Percentiles rank a stretch among this genome's conserved stretches.
Evolutionary conservation across 2,113 vertebrate genomes (phyloP).

Genomic region (Buteo buteo): DNA sequence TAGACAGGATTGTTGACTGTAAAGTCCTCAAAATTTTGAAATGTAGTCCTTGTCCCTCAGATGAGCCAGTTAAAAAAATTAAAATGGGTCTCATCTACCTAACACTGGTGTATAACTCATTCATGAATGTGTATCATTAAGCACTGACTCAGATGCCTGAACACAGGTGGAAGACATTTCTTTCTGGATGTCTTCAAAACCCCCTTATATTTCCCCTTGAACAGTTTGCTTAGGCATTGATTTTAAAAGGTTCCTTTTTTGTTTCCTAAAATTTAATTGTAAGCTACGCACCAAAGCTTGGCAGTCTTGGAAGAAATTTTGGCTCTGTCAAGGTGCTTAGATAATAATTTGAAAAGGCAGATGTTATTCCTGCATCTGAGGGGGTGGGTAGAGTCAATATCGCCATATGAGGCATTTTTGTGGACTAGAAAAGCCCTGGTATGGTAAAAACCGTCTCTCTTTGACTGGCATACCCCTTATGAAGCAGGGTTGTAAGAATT

Average conservation of each 20-base stretch:
- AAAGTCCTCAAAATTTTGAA: not conserved
- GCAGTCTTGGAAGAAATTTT: not conserved
- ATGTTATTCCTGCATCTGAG: not conserved
- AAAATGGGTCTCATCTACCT: not conserved
- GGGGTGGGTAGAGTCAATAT: not conserved
- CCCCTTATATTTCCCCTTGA: not conserved
- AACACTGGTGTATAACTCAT: not conserved
- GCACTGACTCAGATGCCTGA: not conserved
- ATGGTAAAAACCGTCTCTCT: not conserved
- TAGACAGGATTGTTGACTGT: not conserved
- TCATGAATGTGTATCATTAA: not conserved
- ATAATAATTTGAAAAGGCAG: not conserved
- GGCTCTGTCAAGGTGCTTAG: fast-evolving
- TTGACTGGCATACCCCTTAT: fast-evolving
- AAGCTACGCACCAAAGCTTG: not conserved
- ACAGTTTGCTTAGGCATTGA: not conserved
- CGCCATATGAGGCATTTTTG: fast-evolving
- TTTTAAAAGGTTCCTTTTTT: not conserved
- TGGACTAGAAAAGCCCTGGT: not conserved
- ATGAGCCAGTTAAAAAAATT: not conserved
- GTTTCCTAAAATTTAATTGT: not conserved
- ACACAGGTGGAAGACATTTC: not conserved
- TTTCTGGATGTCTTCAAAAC: not conserved
- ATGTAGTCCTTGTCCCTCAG: not conserved
- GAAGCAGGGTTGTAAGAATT: not conserved